Conservation (phyloP, 2,888 invertebrate species). For the Villa cingulata region DNA sequence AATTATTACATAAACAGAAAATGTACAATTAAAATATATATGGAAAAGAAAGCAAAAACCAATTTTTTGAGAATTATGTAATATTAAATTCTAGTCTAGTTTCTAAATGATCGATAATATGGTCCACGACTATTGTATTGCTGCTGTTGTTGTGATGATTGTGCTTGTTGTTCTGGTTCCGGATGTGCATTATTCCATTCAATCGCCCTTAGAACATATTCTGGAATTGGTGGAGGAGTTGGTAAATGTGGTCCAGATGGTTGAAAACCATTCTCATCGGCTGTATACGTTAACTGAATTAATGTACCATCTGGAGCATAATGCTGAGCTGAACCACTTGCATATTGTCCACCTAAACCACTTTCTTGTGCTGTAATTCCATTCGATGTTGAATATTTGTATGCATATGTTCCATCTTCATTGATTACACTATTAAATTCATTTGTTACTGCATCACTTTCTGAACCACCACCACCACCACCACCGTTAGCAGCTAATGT, state of each 20-base stretch:
- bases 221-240: conserved; percentile 29
- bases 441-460: background rate
- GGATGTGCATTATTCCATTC: conserved; percentile 29
- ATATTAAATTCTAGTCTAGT: too few relatives aligned
- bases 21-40: too few relatives aligned
- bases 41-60: too few relatives aligned
- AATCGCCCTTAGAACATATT: conserved; percentile 21
- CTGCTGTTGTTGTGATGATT: background rate
- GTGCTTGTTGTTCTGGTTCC: conserved; percentile 5
- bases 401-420: conserved; percentile 37
- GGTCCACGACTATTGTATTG: background rate
- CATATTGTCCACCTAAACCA: conserved; percentile 41
- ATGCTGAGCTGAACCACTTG: conserved; percentile 38
- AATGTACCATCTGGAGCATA: conserved; percentile 27
- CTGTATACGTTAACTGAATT: conserved; percentile 21
- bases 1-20: too few relatives aligned
- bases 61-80: too few relatives aligned
- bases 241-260: conserved; percentile 25
- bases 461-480: background rate
- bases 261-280: conserved; percentile 28
- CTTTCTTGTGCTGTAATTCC: conserved; percentile 45
- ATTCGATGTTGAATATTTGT: conserved; percentile 43
- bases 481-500: background rate
- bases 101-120: background rate
- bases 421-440: conserved; percentile 8